phyloP scores from a whole-genome alignment of 2,888 invertebrate genomes.

The Stenchaetothrips biformis region DNA sequence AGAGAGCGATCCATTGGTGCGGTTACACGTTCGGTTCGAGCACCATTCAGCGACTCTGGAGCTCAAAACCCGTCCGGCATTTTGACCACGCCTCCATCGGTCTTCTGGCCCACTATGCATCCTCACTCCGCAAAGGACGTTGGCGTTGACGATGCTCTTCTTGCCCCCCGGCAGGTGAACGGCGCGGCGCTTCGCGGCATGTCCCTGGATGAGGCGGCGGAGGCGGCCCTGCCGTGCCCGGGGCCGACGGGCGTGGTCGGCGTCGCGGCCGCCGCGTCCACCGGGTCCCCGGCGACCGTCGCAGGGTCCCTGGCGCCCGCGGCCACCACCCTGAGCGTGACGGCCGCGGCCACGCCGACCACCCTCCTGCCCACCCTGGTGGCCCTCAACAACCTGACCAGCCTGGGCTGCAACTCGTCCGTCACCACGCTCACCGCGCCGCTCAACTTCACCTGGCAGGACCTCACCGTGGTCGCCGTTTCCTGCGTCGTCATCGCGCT shows the following conservation, averaged over 20 bases:
- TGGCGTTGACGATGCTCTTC: neutral
- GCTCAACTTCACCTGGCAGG: slow-evolving; percentile 10
- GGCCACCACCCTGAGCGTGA: neutral
- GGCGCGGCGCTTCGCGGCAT: neutral
- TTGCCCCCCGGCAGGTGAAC: neutral
- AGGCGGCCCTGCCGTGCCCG: neutral
- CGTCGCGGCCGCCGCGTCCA: neutral
- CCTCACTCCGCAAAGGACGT: no score
- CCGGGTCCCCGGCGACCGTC: neutral
- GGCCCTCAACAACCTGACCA: neutral
- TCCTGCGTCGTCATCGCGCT: slow-evolving; percentile 18
- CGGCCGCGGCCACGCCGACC: neutral
- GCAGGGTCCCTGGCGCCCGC: neutral
- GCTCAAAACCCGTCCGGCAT: no score
- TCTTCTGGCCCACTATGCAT: no score
- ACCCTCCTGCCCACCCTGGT: neutral
- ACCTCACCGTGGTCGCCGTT: neutral
- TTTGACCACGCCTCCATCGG: no score
- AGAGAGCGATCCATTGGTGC: no score
- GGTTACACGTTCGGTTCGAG: no score
- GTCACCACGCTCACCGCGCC: neutral
- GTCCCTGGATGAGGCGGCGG: neutral
- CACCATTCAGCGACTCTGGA: no score
- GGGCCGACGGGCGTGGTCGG: neutral
- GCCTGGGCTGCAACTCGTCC: neutral